Evolutionary conservation across 2,888 invertebrate species (phyloP).

Genomic region (Eilema depressum): DNA sequence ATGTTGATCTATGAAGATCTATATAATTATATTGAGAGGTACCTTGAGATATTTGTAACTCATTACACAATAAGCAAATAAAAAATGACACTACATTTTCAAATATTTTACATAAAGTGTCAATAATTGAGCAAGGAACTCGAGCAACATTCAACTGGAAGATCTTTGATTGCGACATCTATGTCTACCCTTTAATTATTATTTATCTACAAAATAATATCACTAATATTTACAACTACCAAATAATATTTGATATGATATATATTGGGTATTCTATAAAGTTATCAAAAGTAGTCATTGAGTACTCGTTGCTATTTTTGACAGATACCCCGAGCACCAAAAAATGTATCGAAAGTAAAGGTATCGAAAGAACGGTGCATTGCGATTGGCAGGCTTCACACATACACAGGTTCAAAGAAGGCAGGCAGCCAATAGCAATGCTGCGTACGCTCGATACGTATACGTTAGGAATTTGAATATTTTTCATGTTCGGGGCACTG

Average conservation of each 20-base stretch:
- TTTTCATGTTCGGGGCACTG: too few species aligned
- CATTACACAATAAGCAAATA: background rate
- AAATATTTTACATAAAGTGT: background rate
- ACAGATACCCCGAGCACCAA: too few species aligned
- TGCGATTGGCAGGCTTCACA: too few species aligned
- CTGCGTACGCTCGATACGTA: too few species aligned
- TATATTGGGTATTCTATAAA: slow-evolving; percentile 28
- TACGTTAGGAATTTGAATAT: too few species aligned
- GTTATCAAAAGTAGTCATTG: slow-evolving; percentile 19
- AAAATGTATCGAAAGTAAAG: too few species aligned
- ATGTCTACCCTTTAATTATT: slow-evolving; percentile 30
- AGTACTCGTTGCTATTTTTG: background rate
- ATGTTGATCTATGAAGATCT: too few species aligned
- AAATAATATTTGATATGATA: slow-evolving; percentile 48
- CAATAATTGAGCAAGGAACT: slow-evolving; percentile 18
- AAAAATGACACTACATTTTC: background rate
- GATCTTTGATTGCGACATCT: slow-evolving; percentile 50
- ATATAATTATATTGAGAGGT: too few species aligned
- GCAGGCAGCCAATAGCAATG: too few species aligned
- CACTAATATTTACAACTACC: slow-evolving; percentile 37
- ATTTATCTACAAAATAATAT: slow-evolving; percentile 34
- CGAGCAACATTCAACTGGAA: slow-evolving; percentile 41
- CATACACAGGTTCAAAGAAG: too few species aligned
- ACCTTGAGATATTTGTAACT: background rate
- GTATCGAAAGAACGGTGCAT: too few species aligned